Percentiles rank a stretch among this genome's conserved stretches.
phyloP scores from a whole-genome alignment of 2,113 vertebrate genomes.

The Platysternon megacephalum region DNA sequence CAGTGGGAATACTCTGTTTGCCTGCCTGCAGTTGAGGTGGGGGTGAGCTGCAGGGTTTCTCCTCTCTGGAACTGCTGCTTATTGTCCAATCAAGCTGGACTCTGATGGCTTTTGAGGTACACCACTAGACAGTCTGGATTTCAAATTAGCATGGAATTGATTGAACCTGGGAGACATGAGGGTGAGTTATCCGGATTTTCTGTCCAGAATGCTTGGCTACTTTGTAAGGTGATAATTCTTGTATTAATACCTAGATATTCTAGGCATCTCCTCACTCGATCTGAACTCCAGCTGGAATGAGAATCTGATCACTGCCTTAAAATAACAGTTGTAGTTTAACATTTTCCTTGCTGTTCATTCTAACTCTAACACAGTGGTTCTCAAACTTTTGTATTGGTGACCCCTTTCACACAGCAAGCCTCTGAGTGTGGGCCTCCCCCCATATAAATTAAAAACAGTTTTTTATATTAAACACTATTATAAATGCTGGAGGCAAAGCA shows the following conservation, averaged over 20 bases:
- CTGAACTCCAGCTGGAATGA: not conserved
- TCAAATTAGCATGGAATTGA: rapidly evolving
- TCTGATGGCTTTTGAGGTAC: not conserved
- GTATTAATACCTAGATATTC: rapidly evolving
- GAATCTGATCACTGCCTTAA: not conserved
- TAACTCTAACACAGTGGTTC: not conserved
- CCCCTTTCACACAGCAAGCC: too few relatives aligned
- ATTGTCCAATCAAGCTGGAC: not conserved
- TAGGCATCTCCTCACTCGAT: not conserved
- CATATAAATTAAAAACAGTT: too few relatives aligned
- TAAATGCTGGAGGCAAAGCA: too few relatives aligned
- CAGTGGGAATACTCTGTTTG: not conserved
- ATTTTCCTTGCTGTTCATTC: not conserved
- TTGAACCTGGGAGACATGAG: too few relatives aligned
- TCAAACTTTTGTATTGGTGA: too few relatives aligned
- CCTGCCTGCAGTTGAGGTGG: not conserved
- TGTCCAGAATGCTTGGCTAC: not conserved
- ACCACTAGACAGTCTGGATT: not conserved
- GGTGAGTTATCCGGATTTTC: not conserved
- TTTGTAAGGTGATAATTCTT: not conserved
- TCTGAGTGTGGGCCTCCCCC: too few relatives aligned
- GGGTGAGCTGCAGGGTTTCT: not conserved
- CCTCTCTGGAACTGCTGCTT: not conserved
- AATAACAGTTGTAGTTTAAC: not conserved
- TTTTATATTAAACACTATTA: too few relatives aligned